A percentile compares a stretch with the other conserved stretches of the same genome.
Conservation (phyloP, 1,140 invertebrate species). For the Trichoplusia ni region DNA sequence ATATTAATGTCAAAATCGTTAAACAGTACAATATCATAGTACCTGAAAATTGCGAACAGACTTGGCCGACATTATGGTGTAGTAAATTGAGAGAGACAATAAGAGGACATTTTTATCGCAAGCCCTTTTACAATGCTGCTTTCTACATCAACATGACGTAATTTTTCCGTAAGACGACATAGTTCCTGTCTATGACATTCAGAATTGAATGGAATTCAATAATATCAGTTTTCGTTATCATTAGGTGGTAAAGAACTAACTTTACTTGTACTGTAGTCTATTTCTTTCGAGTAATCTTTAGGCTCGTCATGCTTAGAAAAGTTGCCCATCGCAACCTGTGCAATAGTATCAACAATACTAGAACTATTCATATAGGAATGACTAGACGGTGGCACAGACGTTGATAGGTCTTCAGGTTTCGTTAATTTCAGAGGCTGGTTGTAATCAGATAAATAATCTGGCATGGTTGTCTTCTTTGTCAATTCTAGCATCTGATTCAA, state of each 20-base stretch:
- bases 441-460: constrained; percentile 73
- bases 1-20: too few species aligned
- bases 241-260: constrained; percentile 36
- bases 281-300: constrained; percentile 66
- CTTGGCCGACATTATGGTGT: too few species aligned
- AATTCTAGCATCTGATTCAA: constrained; percentile 80
- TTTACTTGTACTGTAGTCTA: constrained; percentile 60
- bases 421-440: constrained; percentile 70
- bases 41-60: too few species aligned
- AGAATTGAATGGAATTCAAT: not conserved
- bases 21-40: too few species aligned
- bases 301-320: constrained; percentile 69
- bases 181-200: not conserved
- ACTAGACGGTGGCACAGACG: constrained; percentile 58
- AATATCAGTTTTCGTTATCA: constrained; percentile 61
- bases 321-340: constrained; percentile 73
- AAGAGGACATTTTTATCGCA: too few species aligned
- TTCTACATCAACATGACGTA: too few species aligned
- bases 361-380: constrained; percentile 69
- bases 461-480: constrained; percentile 78
- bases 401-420: constrained; percentile 65
- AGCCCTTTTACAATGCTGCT: too few species aligned
- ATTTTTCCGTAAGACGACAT: too few species aligned
- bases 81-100: too few species aligned
- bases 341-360: constrained; percentile 72